Conservation (phyloP, 1,140 invertebrate genomes). For the Drosophila mayri region DNA sequence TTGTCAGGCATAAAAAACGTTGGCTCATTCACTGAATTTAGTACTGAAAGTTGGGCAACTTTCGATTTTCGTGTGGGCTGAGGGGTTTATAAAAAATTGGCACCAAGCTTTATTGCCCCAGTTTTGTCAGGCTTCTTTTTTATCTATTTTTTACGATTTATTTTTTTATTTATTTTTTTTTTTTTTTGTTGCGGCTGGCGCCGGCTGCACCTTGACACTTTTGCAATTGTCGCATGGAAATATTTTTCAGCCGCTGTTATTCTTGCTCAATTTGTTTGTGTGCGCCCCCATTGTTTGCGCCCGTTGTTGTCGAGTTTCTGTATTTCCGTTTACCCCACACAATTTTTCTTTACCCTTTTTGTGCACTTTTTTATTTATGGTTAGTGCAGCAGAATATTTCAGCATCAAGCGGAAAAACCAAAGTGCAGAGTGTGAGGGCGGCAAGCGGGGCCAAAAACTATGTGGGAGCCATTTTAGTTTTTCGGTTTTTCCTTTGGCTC, state of each 20-base stretch:
- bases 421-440: conserved; percentile 11
- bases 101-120: conserved; percentile 46
- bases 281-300: conserved; percentile 33
- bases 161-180: conserved; percentile 3
- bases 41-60: conserved; percentile 36
- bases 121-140: conserved; percentile 14
- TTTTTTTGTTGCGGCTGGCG: conserved; percentile 39
- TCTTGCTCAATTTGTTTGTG: conserved; percentile 53
- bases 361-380: conserved; percentile 46
- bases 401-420: conserved; percentile 32
- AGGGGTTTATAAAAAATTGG: conserved; percentile 35
- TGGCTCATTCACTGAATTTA: conserved; percentile 9
- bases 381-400: conserved; percentile 48
- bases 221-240: conserved; percentile 56
- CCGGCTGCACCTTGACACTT: conserved; percentile 52
- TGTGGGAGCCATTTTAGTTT: conserved; percentile 40
- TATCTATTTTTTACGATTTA: conserved; percentile 28
- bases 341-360: conserved; percentile 26
- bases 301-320: conserved; percentile 31
- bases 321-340: conserved; percentile 16
- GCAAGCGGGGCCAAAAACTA: conserved; percentile 29
- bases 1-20: conserved; percentile 28
- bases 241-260: conserved; percentile 46
- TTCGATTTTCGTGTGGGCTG: conserved; percentile 45
- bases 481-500: conserved; percentile 23